Evolutionary conservation across 1,140 invertebrate genomes (phyloP).

Genomic region (Cotesia glomerata): DNA sequence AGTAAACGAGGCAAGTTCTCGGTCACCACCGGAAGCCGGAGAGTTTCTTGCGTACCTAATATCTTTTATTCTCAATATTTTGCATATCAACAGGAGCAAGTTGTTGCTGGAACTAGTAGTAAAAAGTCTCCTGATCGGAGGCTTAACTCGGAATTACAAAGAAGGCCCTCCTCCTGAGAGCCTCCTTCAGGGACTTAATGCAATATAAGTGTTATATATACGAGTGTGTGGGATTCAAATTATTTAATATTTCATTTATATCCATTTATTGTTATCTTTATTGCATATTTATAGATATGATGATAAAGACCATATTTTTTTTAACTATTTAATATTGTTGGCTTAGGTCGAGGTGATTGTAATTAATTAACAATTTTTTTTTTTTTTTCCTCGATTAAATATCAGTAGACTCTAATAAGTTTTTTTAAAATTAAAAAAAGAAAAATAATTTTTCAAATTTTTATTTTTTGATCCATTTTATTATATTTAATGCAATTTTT

Average conservation of each 20-base stretch:
- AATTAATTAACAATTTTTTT: too few species aligned
- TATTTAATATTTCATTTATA: conserved; percentile 8
- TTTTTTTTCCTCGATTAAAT: too few species aligned
- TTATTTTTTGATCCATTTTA: too few species aligned
- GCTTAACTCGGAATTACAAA: not conserved
- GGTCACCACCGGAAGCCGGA: conserved; percentile 5
- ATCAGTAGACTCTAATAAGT: too few species aligned
- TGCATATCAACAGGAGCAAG: conserved; percentile 21
- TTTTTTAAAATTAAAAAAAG: too few species aligned
- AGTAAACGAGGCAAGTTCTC: conserved; percentile 20
- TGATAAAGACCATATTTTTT: too few species aligned
- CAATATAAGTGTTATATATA: not conserved
- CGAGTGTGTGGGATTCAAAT: conserved; percentile 12
- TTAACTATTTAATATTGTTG: too few species aligned
- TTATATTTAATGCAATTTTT: too few species aligned
- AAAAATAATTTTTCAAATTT: too few species aligned
- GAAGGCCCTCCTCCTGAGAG: not conserved
- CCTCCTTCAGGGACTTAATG: not conserved
- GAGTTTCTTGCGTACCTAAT: not conserved
- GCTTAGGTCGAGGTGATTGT: too few species aligned
- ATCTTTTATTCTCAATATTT: conserved; percentile 7
- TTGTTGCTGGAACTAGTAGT: conserved; percentile 19
- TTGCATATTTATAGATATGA: not conserved
- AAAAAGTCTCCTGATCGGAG: conserved; percentile 15
- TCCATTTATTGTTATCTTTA: not conserved